Percentiles rank a stretch among this genome's conserved stretches.
Conservation (phyloP, 2,797 vertebrate genomes). For the Chanos chanos region DNA sequence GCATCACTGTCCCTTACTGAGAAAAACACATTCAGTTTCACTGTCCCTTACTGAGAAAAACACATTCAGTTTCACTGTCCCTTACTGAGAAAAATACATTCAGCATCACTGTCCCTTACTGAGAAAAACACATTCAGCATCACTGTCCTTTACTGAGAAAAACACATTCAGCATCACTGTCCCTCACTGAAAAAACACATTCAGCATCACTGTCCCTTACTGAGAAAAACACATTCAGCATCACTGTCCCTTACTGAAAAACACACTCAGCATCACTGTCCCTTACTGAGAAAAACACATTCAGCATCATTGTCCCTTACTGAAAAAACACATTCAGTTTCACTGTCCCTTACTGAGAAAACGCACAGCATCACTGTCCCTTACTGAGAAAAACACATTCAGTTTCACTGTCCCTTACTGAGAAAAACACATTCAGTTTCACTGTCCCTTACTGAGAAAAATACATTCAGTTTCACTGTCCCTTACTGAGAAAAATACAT, state of each 20-base stretch:
- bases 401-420: too few relatives aligned
- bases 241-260: too few relatives aligned
- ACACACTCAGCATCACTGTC: not conserved
- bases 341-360: constrained; percentile 90
- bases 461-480: not conserved
- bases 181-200: too few relatives aligned
- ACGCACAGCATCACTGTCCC: constrained; percentile 7
- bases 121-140: too few relatives aligned
- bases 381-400: not conserved
- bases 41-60: too few relatives aligned
- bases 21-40: not conserved
- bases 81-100: not conserved
- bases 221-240: not conserved
- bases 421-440: too few relatives aligned
- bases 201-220: not conserved
- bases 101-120: too few relatives aligned
- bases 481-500: too few relatives aligned
- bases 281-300: not conserved
- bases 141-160: not conserved
- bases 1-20: not conserved
- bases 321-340: too few relatives aligned
- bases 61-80: not conserved
- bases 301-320: too few relatives aligned
- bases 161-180: not conserved
- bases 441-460: not conserved